These are phyloP conservation scores for Chiridota heheva DNA, from an alignment of 35 echinoderm and acorn worm species.

Conservation along the genomic window DNA sequence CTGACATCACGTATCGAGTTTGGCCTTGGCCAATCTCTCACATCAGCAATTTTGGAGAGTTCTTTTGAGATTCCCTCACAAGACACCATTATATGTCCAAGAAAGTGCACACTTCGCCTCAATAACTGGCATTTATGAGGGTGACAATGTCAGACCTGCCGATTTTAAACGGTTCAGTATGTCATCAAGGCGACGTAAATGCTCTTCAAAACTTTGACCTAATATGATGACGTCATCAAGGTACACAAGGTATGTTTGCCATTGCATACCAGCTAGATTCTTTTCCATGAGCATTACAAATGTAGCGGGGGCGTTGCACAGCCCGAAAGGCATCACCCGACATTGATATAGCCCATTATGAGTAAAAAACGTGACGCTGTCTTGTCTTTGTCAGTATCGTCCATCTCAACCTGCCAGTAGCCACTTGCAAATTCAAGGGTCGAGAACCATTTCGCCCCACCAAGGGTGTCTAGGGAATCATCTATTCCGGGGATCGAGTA, in stretches of 20 bases:
- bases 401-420: conserved; percentile 54
- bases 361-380: conserved; percentile 39
- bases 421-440: conserved; percentile 30
- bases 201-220: conserved; percentile 12
- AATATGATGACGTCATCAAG: conserved; percentile 57
- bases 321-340: conserved; percentile 35
- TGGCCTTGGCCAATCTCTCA: conserved; percentile 40
- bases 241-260: conserved; percentile 9
- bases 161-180: conserved; percentile 7
- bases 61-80: conserved; percentile 18
- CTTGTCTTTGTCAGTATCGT: conserved; percentile 24
- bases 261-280: not conserved
- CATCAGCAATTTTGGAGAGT: conserved; percentile 17
- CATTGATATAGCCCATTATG: conserved; percentile 12
- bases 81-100: conserved; percentile 57
- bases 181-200: not conserved
- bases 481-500: conserved; percentile 47
- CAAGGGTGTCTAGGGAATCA: conserved; percentile 52
- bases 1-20: not conserved
- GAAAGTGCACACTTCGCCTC: conserved; percentile 5
- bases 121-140: conserved; percentile 33
- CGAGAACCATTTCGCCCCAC: conserved; percentile 16
- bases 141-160: conserved; percentile 21
- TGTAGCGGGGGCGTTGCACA: not conserved
- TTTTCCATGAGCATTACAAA: conserved; percentile 10